Base-by-base conservation (phyloP, 2,888 invertebrate species). In the Herminia tarsipennalis region DNA sequence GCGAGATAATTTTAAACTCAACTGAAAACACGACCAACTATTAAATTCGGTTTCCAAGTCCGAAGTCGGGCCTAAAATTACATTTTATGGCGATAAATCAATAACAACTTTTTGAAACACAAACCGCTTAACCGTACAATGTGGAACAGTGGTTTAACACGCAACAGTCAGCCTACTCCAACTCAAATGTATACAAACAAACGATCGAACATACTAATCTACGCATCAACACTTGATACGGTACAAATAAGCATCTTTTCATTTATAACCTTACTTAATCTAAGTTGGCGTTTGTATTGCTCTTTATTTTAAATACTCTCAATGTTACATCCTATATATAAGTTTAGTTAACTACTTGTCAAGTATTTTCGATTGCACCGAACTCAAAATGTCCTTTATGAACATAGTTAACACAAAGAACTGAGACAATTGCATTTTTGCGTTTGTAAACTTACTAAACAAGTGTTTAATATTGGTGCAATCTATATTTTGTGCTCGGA, bases 11-110 rank as follows among this genome's bases (percentile, higher is more conserved):
- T 63, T 71, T 66, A 70, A 85, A 86, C 70, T 69, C 70, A 88
- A 82, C 66, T 51, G 57, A 74, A 79, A 75, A 81, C 72, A 65
- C 63, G 76, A 83, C 78, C 73, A 81, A 76, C 76, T 86, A 87
- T 76, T 91, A 90, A 91, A 91, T 90, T 90, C 90, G 89, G 85
- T 84, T 89, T 89, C 66, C 55, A 77, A 80, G 74, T 88, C 85
- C 86, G 85, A 89, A 83, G 68, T 79, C 68, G 79, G 81, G 83
- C 81, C 83, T 82, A 84, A 83, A 83, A 82, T 83, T 83, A 86
- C 80, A 82, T 81, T 82, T 81, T 76, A 83, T 76, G 78, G 81
- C 86, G 80, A 81, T 75, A 72, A 83, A 82, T 76, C 66, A 78
- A 76, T 78, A 83, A 83, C 74, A 71, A 74, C 61, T 73, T 78